Conservation (phyloP, 2,113 vertebrate genomes). For the Emydura subglobosa region DNA sequence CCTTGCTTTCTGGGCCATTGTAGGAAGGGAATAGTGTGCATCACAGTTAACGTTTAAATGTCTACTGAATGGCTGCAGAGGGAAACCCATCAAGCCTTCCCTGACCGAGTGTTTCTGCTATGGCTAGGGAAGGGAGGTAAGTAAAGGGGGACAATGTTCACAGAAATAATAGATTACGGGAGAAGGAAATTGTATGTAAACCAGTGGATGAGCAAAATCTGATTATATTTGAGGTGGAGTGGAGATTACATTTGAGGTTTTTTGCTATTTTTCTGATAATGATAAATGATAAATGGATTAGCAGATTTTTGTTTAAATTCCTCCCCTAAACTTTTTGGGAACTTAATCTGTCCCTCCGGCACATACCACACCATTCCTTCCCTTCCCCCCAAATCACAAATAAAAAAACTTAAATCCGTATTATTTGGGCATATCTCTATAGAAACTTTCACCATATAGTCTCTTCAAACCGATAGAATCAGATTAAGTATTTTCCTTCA, state of each 20-base stretch:
- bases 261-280: constrained; percentile 24
- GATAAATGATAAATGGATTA: constrained; percentile 31
- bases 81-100: background rate
- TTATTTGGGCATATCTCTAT: background rate
- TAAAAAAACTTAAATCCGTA: background rate
- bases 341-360: background rate
- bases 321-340: background rate
- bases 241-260: constrained; percentile 38
- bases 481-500: background rate
- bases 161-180: background rate
- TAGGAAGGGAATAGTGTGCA: background rate
- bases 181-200: constrained; percentile 18
- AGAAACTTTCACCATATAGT: background rate
- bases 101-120: background rate
- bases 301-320: constrained; percentile 29
- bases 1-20: background rate
- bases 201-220: constrained; percentile 17
- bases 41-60: background rate
- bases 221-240: constrained; percentile 17
- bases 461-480: background rate
- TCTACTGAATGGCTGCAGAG: background rate
- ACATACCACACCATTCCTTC: background rate
- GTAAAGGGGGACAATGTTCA: background rate
- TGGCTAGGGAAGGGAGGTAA: background rate
- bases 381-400: background rate